phyloP scores from a whole-genome alignment of 2,888 invertebrate species.

The Oscheius onirici region DNA sequence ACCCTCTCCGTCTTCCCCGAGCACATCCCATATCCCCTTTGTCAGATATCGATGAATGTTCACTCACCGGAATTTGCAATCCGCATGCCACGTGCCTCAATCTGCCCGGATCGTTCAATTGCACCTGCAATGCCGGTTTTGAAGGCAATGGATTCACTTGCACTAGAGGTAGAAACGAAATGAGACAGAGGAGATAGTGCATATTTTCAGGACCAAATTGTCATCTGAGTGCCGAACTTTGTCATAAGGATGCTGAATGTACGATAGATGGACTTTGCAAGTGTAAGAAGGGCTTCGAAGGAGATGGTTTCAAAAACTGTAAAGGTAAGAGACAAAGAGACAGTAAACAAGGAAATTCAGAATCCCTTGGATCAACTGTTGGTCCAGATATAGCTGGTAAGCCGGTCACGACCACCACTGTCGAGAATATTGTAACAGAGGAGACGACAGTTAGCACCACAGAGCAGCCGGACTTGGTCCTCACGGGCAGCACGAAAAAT shows the following conservation, averaged over 20 bases:
- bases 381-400: neutral
- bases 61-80: constrained; percentile 60
- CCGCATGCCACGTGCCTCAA: constrained; percentile 78
- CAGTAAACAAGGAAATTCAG: neutral
- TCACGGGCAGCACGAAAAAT: constrained; percentile 6
- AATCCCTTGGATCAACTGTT: neutral
- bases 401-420: constrained; percentile 11
- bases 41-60: constrained; percentile 69
- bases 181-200: neutral
- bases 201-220: constrained; percentile 48
- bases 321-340: neutral
- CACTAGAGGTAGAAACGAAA: neutral
- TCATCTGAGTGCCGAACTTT: constrained; percentile 45
- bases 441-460: neutral
- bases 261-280: constrained; percentile 50
- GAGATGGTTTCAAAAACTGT: constrained; percentile 59
- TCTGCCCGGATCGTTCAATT: constrained; percentile 79
- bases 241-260: constrained; percentile 56
- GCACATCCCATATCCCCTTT: neutral
- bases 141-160: constrained; percentile 58
- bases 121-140: constrained; percentile 73
- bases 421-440: neutral
- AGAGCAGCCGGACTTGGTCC: neutral
- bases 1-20: neutral
- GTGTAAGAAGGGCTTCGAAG: constrained; percentile 54